Conservation (phyloP, 2,113 vertebrate species). For the Mastomys coucha region DNA sequence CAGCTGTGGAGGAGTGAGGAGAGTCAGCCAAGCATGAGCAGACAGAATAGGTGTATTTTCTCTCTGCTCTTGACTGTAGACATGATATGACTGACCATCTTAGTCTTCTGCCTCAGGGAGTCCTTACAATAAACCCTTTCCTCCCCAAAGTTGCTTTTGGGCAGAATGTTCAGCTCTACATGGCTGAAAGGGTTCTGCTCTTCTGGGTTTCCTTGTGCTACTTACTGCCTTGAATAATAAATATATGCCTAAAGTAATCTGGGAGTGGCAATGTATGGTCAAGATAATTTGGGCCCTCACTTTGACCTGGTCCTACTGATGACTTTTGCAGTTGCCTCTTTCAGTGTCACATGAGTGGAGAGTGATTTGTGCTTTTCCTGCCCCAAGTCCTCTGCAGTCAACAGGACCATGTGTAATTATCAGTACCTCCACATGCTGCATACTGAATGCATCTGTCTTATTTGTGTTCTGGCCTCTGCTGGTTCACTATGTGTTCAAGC, state of each 20-base stretch:
- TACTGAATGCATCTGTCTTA: neutral
- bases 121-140: neutral
- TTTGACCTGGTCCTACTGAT: neutral
- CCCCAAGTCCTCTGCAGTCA: neutral
- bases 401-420: neutral
- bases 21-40: neutral
- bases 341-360: neutral
- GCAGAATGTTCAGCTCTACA: neutral
- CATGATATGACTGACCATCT: neutral
- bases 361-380: neutral
- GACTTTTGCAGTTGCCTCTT: neutral
- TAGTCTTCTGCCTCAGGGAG: neutral
- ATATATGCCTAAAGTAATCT: neutral
- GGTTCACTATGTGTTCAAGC: neutral
- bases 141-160: neutral
- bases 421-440: fast-evolving
- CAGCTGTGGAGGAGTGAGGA: neutral
- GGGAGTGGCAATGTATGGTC: neutral
- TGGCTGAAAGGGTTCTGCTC: neutral
- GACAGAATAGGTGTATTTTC: neutral
- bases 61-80: neutral
- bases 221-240: neutral
- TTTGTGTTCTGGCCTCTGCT: neutral
- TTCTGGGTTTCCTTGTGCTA: neutral
- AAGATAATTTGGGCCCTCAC: neutral